phyloP scores from a whole-genome alignment of 2,888 invertebrate species.

The Rhopalosiphum nymphaeae region DNA sequence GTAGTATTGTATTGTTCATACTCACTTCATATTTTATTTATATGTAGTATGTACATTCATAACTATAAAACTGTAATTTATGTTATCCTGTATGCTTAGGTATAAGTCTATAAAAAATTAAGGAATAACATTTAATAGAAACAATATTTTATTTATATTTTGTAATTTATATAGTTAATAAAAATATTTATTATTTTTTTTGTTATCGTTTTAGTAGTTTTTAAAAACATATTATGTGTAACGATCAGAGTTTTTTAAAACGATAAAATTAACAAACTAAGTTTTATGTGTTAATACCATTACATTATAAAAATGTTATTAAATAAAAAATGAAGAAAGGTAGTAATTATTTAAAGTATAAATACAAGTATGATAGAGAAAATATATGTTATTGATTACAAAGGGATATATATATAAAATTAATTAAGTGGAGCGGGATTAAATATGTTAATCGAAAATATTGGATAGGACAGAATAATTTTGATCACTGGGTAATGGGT shows the following conservation, averaged over 20 bases:
- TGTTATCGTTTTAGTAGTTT: background rate
- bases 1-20: background rate
- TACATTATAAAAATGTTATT: background rate
- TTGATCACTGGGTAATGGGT: background rate
- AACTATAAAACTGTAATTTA: background rate
- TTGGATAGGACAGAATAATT: background rate
- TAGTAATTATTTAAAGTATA: background rate
- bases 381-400: background rate
- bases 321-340: background rate
- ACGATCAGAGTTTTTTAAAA: background rate
- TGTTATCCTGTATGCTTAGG: background rate
- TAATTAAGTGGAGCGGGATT: background rate
- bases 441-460: background rate
- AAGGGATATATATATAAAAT: background rate
- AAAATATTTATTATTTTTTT: background rate
- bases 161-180: background rate
- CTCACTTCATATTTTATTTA: slow-evolving; percentile 5
- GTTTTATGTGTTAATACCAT: background rate
- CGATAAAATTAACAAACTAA: background rate
- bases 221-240: background rate
- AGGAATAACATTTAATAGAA: background rate
- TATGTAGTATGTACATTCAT: background rate
- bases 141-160: background rate
- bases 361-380: background rate
- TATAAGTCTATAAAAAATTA: background rate